Evolutionary conservation across 2,797 vertebrate genomes (phyloP), one percentile per base, ranked within the genome.

Genomic region (Euphonia xanthogaster): DNA sequence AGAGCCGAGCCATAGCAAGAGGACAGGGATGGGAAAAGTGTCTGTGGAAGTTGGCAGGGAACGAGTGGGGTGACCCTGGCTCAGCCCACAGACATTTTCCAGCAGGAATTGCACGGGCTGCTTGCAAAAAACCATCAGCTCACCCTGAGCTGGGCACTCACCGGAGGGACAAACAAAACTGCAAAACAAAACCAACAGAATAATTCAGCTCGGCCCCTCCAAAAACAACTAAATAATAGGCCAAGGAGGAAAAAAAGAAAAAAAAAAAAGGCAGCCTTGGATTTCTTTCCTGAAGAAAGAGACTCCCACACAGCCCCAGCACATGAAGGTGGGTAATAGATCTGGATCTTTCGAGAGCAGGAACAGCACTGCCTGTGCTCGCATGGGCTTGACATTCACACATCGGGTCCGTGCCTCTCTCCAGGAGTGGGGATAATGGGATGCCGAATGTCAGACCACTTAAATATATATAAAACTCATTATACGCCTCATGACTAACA

Each of bases 401-500:
- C 92, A 5, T 37, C 3, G 6, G 86, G 93, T 40, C 93, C 57
- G 2, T 44, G 80, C 48, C 91, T 86, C 92, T 86, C 91, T 37
- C 9, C 1, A 87, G 86, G 92, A 93, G 93, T 28, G 83, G 72
- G 92, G 90, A 86, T 87, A 95, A 95, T 76, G 93, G 93, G 87
- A 94, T 86, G 90, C 85, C 31, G 47, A 88, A 89, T 93, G 95
- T 94, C 96, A 95, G 95, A 70, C 53, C 88, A 27, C 84, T 94
- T 94, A 72, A 90, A 78, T 91, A 90, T 45, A 88, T 79, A 83
- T 87, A 91, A 93, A 92, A 72, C 86, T 96, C 93, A 91, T 94
- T 91, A 91, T 82, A 81, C 4, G 27, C 87, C 68, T 93, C 92
- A 90, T 89, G 93, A 96, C 89, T 96, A 95, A 91, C 88, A 76